Percentiles rank a stretch among this genome's conserved stretches.
Conservation (phyloP, 2,797 vertebrate species). For the Argyrosomus regius region DNA sequence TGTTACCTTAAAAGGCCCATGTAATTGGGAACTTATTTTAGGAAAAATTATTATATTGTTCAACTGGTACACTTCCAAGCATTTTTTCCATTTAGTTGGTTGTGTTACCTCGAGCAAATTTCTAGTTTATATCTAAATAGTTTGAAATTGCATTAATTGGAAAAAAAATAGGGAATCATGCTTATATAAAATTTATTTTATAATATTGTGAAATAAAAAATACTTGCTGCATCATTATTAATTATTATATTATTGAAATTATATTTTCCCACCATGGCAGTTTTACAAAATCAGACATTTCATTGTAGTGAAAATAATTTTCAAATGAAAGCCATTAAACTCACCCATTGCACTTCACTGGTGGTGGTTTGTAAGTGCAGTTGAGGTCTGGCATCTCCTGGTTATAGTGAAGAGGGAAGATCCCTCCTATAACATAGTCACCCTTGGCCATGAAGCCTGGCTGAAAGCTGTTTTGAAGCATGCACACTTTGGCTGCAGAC, state of each 20-base stretch:
- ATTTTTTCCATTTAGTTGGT: too few relatives aligned
- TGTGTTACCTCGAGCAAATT: too few relatives aligned
- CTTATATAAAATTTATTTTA: background rate
- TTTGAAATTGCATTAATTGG: too few relatives aligned
- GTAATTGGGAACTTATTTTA: too few relatives aligned
- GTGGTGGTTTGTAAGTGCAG: slow-evolving; percentile 77
- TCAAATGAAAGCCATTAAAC: slow-evolving; percentile 13
- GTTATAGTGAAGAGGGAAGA: slow-evolving; percentile 86
- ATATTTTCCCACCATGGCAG: background rate
- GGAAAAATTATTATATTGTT: too few relatives aligned
- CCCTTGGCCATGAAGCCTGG: slow-evolving; percentile 76
- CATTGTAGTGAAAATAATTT: background rate
- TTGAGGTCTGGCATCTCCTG: slow-evolving; percentile 83
- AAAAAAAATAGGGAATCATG: too few relatives aligned
- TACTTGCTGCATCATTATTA: background rate
- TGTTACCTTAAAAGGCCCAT: too few relatives aligned
- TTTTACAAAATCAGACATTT: background rate
- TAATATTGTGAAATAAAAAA: background rate
- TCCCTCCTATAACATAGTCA: slow-evolving; percentile 82
- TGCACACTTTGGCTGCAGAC: slow-evolving; percentile 56
- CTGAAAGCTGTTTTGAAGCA: slow-evolving; percentile 76
- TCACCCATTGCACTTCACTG: slow-evolving; percentile 83
- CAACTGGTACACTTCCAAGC: too few relatives aligned
- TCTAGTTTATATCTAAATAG: too few relatives aligned
- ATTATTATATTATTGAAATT: background rate